Conservation (phyloP, 1,140 invertebrate genomes). For the Aphelinus atriplicis region DNA sequence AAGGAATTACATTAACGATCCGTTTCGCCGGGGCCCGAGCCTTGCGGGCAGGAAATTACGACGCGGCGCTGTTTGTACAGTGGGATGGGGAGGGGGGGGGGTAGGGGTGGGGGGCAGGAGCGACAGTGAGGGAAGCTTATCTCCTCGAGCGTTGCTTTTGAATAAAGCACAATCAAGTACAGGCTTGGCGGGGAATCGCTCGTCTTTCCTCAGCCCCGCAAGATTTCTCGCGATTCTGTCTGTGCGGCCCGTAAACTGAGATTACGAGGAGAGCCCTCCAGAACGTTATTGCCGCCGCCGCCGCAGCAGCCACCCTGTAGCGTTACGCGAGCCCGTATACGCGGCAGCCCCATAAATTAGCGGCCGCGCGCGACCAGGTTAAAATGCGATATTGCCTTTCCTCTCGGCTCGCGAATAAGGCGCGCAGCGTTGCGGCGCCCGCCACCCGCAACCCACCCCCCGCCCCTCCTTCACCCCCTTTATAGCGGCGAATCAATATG, state of each 20-base stretch:
- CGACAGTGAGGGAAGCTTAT: no score
- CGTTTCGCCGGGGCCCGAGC: slow-evolving; percentile 1
- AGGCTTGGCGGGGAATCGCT: background rate
- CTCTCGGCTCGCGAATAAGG: background rate
- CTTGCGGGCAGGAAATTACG: slow-evolving; percentile 21
- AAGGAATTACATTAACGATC: slow-evolving; percentile 35
- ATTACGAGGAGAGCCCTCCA: slow-evolving; percentile 51
- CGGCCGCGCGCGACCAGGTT: slow-evolving; percentile 4
- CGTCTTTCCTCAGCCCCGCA: background rate
- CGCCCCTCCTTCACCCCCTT: background rate
- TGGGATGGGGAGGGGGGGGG: background rate
- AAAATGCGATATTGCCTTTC: slow-evolving; percentile 36
- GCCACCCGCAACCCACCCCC: background rate
- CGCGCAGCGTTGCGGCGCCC: background rate
- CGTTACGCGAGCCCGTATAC: slow-evolving; percentile 38
- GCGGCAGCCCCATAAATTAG: slow-evolving; percentile 31
- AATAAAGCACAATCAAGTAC: slow-evolving; percentile 25
- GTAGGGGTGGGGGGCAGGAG: no score
- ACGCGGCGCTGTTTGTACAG: background rate
- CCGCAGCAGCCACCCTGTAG: slow-evolving; percentile 30
- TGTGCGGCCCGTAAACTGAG: slow-evolving; percentile 46
- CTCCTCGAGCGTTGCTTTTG: slow-evolving; percentile 3
- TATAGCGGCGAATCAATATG: slow-evolving; percentile 15
- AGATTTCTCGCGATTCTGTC: slow-evolving; percentile 42
- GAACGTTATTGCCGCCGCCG: slow-evolving; percentile 49